Evolutionary conservation across 2,888 invertebrate species (phyloP).

Genomic region (Acanthopleura granulata): DNA sequence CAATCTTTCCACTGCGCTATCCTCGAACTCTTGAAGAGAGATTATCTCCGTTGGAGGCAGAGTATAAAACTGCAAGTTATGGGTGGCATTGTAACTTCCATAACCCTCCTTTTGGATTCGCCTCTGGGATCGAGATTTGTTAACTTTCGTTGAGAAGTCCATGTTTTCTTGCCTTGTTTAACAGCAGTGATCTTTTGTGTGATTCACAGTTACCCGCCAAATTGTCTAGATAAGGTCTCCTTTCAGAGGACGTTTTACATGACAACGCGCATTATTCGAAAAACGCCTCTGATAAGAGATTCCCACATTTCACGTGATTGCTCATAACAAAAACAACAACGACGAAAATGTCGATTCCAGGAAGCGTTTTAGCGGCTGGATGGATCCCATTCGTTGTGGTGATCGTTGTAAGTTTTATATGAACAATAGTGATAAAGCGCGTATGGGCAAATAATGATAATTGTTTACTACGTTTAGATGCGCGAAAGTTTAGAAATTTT

Average conservation of each 20-base stretch:
- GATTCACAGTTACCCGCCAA: constrained; percentile 20
- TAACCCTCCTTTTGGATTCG: neutral
- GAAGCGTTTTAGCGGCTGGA: constrained; percentile 60
- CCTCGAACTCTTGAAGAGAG: constrained; percentile 87
- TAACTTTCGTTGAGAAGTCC: neutral
- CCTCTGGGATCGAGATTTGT: neutral
- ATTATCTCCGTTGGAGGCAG: constrained; percentile 82
- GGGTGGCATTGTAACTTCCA: constrained; percentile 18
- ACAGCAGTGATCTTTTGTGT: neutral
- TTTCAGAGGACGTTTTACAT: no score
- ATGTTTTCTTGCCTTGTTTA: constrained; percentile 2
- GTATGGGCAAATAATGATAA: no score
- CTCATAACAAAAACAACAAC: constrained; percentile 24
- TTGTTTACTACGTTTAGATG: no score
- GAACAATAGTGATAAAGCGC: no score
- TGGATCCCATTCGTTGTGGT: constrained; percentile 68
- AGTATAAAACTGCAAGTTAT: constrained; percentile 76
- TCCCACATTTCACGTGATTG: neutral
- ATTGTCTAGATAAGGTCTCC: neutral
- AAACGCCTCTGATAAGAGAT: neutral
- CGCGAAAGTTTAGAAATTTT: no score
- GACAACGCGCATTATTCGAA: neutral
- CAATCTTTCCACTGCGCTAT: constrained; percentile 85
- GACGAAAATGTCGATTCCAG: constrained; percentile 50
- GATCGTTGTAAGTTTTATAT: constrained; percentile 50